Evolutionary conservation across 1,140 invertebrate genomes (phyloP).

Genomic region (Cyclina sinensis): DNA sequence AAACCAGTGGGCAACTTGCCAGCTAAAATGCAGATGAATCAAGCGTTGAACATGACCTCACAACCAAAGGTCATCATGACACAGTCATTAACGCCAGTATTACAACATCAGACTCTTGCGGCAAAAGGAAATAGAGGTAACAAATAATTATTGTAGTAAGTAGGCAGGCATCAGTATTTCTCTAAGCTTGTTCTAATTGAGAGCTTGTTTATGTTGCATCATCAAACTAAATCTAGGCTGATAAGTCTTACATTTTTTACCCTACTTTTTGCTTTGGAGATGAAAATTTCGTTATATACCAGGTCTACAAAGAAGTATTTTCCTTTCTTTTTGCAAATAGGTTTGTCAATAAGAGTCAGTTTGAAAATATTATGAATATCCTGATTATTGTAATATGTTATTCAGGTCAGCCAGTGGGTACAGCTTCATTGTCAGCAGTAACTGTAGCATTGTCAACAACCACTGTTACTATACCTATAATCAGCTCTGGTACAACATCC

Average conservation of each 20-base stretch:
- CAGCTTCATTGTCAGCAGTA: slow-evolving; percentile 38
- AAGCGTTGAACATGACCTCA: slow-evolving; percentile 36
- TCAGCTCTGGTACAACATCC: slow-evolving; percentile 48
- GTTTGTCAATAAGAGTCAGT: too few species aligned
- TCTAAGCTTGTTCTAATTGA: too few species aligned
- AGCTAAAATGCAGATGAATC: slow-evolving; percentile 35
- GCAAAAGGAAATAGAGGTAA: slow-evolving; percentile 63
- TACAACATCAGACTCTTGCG: slow-evolving; percentile 50
- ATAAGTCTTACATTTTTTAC: too few species aligned
- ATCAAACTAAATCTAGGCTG: too few species aligned
- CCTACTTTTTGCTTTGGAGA: too few species aligned
- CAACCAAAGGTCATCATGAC: slow-evolving; percentile 54
- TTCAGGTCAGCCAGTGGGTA: slow-evolving; percentile 51
- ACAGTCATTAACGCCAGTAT: slow-evolving; percentile 15
- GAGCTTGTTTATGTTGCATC: too few species aligned
- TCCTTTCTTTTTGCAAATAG: too few species aligned
- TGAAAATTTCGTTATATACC: too few species aligned
- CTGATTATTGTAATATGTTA: background rate
- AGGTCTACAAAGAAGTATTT: too few species aligned
- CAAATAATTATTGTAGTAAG: too few species aligned
- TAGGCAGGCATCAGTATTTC: too few species aligned
- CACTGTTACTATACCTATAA: slow-evolving; percentile 63
- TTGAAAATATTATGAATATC: too few species aligned
- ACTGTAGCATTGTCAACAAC: slow-evolving; percentile 54
- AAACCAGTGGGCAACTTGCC: slow-evolving; percentile 37